Conservation (phyloP, 2,797 vertebrate species). For the Acanthis flammea region DNA sequence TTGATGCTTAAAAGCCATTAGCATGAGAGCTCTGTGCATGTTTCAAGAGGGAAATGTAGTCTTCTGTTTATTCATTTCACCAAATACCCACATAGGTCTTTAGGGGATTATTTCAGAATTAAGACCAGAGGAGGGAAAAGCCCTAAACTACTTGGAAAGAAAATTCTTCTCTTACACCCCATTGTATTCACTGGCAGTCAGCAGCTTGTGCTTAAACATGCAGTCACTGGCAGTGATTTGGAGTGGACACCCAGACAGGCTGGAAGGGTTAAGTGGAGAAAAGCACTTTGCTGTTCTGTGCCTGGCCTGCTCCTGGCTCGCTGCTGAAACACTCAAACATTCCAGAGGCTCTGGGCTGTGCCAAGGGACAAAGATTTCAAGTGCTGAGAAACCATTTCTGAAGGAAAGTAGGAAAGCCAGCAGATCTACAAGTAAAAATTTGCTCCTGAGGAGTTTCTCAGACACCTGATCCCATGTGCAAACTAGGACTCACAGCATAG, state of each 20-base stretch:
- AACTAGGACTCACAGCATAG: neutral
- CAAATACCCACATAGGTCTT: neutral
- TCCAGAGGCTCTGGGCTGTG: neutral
- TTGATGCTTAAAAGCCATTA: slow-evolving; percentile 34
- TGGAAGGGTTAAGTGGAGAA: neutral
- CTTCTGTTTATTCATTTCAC: slow-evolving; percentile 29
- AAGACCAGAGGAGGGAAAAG: slow-evolving; percentile 7
- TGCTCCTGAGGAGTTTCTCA: neutral
- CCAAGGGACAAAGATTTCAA: neutral
- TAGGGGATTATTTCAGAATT: slow-evolving; percentile 25
- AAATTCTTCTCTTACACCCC: neutral
- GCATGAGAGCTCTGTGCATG: neutral
- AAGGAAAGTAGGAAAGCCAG: neutral
- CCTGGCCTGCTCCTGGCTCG: neutral
- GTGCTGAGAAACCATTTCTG: neutral
- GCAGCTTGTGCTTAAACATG: neutral
- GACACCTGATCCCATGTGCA: neutral
- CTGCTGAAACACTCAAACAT: neutral
- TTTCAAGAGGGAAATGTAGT: neutral
- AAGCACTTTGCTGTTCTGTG: neutral
- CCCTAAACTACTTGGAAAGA: neutral
- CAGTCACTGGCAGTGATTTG: neutral
- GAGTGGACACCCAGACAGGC: neutral
- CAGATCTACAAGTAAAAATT: neutral
- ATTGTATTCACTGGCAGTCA: neutral